Base-by-base conservation (phyloP, 2,797 vertebrate species). In the Urophycis tenuis region DNA sequence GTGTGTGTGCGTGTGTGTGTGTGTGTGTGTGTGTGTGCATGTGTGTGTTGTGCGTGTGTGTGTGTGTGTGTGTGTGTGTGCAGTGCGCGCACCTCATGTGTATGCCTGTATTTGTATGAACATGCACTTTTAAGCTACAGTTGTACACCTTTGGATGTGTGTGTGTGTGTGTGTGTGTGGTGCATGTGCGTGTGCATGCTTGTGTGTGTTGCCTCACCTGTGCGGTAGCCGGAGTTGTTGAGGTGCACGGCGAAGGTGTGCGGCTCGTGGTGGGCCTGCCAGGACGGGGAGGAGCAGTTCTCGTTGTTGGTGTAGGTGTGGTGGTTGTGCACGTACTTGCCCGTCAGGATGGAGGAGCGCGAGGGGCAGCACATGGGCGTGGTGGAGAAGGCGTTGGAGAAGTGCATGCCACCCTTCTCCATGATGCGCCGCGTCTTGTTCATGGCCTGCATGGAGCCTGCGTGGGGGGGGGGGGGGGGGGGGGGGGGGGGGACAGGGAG, bases 251-350 rank as follows among this genome's bases (percentile, higher is more conserved):
- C 96, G 45, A 99, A 99, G 0, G 97, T 98, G 81, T 94, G 95
- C 0, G 92, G 91, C 88, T 99, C 97, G 0, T 99, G 97, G 88
- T 96, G 95, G 0, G 93, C 94, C 90, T 99, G 97, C 97, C 97
- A 99, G 64, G 97, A 97, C 0, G 96, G 95, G 0, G 97, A 99
- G 25, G 97, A 99, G 88, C 97, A 99, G 93, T 99, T 99, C 87
- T 98, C 97, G 0, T 98, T 99, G 94, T 99, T 99, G 75, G 96
- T 99, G 90, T 96, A 98, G 73, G 96, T 98, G 93, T 99, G 96
- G 89, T 99, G 97, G 90, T 99, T 99, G 93, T 99, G 97, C 64
- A 97, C 96, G 0, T 99, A 99, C 91, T 99, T 99, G 70, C 97
- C 97, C 0, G 97, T 99, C 81, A 99, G 93, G 88, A 99, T 95